Base-by-base conservation (phyloP, 2,797 vertebrate species). In the Phoxinus dragarum region DNA sequence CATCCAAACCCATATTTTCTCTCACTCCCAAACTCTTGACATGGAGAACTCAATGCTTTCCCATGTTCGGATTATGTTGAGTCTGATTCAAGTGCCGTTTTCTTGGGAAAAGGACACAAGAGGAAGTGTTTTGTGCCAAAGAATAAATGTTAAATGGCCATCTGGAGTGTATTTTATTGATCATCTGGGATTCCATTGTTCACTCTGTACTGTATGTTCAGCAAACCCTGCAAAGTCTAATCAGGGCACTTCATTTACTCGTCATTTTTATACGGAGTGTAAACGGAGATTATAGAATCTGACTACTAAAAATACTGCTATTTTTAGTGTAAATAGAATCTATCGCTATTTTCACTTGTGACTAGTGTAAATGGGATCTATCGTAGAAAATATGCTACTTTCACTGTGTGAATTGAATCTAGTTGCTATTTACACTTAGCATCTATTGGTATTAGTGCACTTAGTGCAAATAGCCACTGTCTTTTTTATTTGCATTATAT, bases 131-230 rank as follows among this genome's bases (percentile, higher is more conserved):
- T 85, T 49, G 85, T 77, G 34, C 88, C 78, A 80, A 75, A 81
- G 40, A 80, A 31, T 27, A 59, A 64, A 27, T 84, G 76, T 73
- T 87, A 87, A 16, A 54, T 67, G 79, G 34, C 6, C 31, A 82
- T 82, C 84, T 87, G 49, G 86, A 5, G 73, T 85, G 61, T 19
- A 40, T 86, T 86, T 69, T 87, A 91, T 90, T 88, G 85, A 92
- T 92, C 87, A 82, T 75, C 69, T 78, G 21, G 36, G 34, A 56
- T 68, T 86, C 61, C 9, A n/a, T 81, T 64, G 21, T 71, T 80
- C 38, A 11, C 38, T 82, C 34, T 6, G 44, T 81, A 16, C 34
- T 7, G 11, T 52, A 6, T 49, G 66, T 61, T 52, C 23, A 61
- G 38, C 54, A 78, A 42, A 81, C 72, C 56, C 31, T 17, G 6